Conservation (phyloP, 2,888 invertebrate genomes). For the Hypercompe scribonia region DNA sequence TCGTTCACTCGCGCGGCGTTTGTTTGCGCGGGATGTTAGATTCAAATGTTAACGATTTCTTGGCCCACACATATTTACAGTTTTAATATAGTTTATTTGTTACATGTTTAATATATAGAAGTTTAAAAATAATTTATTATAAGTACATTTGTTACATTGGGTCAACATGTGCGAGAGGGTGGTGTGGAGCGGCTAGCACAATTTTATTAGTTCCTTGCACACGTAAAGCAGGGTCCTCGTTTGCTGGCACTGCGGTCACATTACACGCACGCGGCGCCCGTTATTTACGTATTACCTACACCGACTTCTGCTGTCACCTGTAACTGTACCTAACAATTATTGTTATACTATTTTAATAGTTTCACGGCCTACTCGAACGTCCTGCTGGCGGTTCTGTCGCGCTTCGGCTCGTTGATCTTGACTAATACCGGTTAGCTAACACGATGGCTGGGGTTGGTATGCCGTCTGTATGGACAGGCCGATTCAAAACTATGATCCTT, state of each 20-base stretch:
- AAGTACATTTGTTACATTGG: not conserved
- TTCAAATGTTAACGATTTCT: too few relatives aligned
- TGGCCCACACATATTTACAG: too few relatives aligned
- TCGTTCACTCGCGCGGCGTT: too few relatives aligned
- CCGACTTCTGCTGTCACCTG: not conserved
- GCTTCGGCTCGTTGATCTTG: too few relatives aligned
- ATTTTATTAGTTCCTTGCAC: not conserved
- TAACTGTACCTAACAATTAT: not conserved
- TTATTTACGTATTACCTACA: constrained; percentile 9
- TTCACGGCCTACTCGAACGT: too few relatives aligned
- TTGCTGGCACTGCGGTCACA: not conserved
- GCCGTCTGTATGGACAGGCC: too few relatives aligned
- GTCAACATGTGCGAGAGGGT: not conserved
- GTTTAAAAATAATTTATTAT: not conserved
- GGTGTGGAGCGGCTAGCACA: not conserved
- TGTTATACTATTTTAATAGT: not conserved
- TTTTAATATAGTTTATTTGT: too few relatives aligned
- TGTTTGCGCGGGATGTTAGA: too few relatives aligned
- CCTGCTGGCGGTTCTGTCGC: too few relatives aligned
- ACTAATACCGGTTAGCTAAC: too few relatives aligned
- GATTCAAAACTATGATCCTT: too few relatives aligned
- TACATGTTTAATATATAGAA: not conserved
- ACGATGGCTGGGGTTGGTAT: too few relatives aligned
- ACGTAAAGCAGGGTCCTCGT: not conserved
- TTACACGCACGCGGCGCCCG: constrained; percentile 5